A percentile compares a stretch with the other conserved stretches of the same genome.
These are phyloP conservation scores for Poicephalus meyeri DNA, from an alignment of 2,113 vertebrate species.

Conservation along the genomic window DNA sequence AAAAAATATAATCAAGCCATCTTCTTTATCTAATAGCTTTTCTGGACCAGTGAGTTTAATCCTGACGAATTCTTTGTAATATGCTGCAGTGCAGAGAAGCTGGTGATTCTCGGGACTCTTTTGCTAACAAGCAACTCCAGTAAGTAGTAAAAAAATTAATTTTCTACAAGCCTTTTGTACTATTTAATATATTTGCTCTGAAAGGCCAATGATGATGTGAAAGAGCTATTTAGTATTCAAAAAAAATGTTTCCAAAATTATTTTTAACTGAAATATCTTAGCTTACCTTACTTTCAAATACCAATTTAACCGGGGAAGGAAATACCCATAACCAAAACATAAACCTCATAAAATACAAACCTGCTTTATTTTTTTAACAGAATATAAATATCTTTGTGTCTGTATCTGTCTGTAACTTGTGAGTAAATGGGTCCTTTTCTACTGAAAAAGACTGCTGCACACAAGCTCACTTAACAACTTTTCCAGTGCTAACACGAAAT, in stretches of 20 bases:
- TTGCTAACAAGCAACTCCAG: background rate
- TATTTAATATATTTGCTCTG: background rate
- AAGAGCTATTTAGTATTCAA: background rate
- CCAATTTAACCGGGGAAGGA: background rate
- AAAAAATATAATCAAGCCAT: conserved; percentile 27
- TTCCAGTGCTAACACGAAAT: background rate
- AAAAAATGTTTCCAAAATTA: background rate
- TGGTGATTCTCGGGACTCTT: background rate
- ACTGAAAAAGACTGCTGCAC: background rate
- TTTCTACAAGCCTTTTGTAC: background rate
- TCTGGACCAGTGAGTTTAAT: background rate
- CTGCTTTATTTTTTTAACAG: background rate
- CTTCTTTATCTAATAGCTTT: background rate
- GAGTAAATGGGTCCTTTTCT: background rate
- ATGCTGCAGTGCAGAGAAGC: background rate
- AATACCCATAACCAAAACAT: background rate
- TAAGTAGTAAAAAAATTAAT: background rate
- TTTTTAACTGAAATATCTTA: background rate
- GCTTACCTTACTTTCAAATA: background rate
- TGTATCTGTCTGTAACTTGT: background rate
- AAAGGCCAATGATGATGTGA: background rate
- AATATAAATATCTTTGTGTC: background rate
- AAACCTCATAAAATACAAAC: background rate
- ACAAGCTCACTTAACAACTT: background rate
- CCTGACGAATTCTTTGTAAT: background rate